Evolutionary conservation across 2,888 invertebrate species (phyloP).

Genomic region (Spatulosminthurus flaviceps): DNA sequence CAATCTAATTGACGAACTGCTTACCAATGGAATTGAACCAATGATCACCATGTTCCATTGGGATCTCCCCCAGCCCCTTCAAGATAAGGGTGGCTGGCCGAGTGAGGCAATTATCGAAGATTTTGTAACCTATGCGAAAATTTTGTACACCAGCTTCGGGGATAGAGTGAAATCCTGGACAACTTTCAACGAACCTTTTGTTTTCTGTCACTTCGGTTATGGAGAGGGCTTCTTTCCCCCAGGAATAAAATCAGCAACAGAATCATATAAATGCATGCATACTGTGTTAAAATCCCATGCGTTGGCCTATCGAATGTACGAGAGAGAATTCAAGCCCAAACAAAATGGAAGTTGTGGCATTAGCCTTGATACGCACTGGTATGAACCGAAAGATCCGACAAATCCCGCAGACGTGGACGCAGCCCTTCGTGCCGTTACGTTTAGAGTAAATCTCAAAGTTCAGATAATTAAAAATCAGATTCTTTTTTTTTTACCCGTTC

Average conservation of each 20-base stretch:
- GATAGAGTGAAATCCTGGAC: constrained; percentile 55
- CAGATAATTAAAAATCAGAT: not conserved
- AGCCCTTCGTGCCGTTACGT: constrained; percentile 31
- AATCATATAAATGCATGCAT: constrained; percentile 72
- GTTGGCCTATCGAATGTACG: constrained; percentile 73
- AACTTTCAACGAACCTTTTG: constrained; percentile 56
- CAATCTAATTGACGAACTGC: constrained; percentile 53
- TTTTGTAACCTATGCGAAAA: constrained; percentile 50
- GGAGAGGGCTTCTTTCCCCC: constrained; percentile 20
- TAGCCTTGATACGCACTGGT: constrained; percentile 57
- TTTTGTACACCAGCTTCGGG: constrained; percentile 50
- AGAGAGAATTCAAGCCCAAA: constrained; percentile 68
- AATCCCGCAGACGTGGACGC: constrained; percentile 50
- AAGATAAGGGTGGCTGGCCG: constrained; percentile 65
- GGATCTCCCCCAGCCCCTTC: constrained; percentile 69
- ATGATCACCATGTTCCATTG: constrained; percentile 67
- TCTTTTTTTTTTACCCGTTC: too few relatives aligned
- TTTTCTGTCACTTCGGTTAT: constrained; percentile 31
- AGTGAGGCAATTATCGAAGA: constrained; percentile 54
- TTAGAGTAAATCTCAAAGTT: constrained; percentile 44
- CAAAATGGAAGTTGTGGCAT: constrained; percentile 62
- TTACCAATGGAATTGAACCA: constrained; percentile 56
- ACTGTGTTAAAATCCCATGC: constrained; percentile 75
- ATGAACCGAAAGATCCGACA: constrained; percentile 51
- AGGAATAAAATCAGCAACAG: constrained; percentile 34